Percentiles rank a stretch among this genome's conserved stretches.
phyloP scores from a whole-genome alignment of 1,140 invertebrate genomes.

The Drosophila dunni region DNA sequence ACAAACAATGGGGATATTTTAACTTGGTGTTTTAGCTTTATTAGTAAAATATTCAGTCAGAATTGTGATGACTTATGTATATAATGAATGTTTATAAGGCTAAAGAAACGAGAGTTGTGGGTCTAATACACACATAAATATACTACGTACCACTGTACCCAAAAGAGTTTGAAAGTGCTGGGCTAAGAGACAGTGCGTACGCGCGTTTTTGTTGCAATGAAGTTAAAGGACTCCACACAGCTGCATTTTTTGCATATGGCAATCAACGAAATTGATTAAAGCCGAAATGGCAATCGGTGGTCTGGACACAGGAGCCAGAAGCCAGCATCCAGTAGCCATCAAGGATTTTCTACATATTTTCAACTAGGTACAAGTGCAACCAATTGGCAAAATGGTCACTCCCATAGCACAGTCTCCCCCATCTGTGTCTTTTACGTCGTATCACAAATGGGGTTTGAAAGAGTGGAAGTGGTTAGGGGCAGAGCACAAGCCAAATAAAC shows the following conservation, averaged over 20 bases:
- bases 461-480: neutral
- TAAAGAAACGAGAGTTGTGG: no score
- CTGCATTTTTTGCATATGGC: slow-evolving; percentile 56
- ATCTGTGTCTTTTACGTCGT: neutral
- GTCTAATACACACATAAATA: no score
- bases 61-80: no score
- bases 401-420: slow-evolving; percentile 11
- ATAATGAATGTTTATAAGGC: no score
- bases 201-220: neutral
- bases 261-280: slow-evolving; percentile 77
- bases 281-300: slow-evolving; percentile 56
- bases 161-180: no score
- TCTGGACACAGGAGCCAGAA: slow-evolving; percentile 22
- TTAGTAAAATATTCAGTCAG: no score
- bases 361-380: slow-evolving; percentile 59
- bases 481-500: slow-evolving; percentile 56
- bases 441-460: neutral
- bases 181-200: no score
- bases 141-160: no score
- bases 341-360: slow-evolving; percentile 5
- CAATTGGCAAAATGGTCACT: slow-evolving; percentile 68
- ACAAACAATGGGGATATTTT: no score
- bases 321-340: slow-evolving; percentile 6
- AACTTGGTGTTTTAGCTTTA: no score
- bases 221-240: neutral